A percentile compares a stretch with the other conserved stretches of the same genome.
Evolutionary conservation across 1,140 invertebrate genomes (phyloP).

Genomic region (Reticulitermes speratus): DNA sequence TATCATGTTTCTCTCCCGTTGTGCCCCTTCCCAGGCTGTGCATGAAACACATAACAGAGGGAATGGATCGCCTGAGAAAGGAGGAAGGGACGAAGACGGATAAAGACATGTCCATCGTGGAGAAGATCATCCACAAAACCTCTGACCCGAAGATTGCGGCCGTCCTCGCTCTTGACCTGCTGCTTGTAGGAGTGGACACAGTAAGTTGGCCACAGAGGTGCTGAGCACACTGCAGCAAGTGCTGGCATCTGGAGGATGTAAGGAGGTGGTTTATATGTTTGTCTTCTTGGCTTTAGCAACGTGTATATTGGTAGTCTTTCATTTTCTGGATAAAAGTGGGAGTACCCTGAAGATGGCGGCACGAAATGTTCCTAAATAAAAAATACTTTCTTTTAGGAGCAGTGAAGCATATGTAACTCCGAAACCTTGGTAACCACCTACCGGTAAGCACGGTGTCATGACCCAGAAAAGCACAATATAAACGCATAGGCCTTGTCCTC

Average conservation of each 20-base stretch:
- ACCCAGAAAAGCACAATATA: no score
- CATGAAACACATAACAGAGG: conserved; percentile 45
- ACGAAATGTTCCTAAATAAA: no score
- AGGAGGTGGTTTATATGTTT: not conserved
- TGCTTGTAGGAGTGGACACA: conserved; percentile 75
- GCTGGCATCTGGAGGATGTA: not conserved
- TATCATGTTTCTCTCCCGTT: no score
- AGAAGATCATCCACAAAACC: conserved; percentile 57
- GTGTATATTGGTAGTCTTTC: no score
- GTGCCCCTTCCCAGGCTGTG: conserved; percentile 39
- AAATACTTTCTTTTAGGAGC: no score
- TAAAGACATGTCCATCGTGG: conserved; percentile 39
- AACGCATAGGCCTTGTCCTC: no score
- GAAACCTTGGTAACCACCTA: no score
- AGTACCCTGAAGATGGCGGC: no score
- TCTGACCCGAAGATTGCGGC: conserved; percentile 55
- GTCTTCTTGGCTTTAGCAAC: no score
- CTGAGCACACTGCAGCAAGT: not conserved
- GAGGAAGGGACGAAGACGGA: conserved; percentile 38
- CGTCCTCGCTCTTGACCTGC: conserved; percentile 69
- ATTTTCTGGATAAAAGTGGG: no score
- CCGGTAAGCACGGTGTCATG: no score
- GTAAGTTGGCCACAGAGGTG: conserved; percentile 46
- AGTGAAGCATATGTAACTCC: no score
- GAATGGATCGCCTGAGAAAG: conserved; percentile 43